Conservation (phyloP, 2,888 invertebrate genomes). For the Mythimna pallens region DNA sequence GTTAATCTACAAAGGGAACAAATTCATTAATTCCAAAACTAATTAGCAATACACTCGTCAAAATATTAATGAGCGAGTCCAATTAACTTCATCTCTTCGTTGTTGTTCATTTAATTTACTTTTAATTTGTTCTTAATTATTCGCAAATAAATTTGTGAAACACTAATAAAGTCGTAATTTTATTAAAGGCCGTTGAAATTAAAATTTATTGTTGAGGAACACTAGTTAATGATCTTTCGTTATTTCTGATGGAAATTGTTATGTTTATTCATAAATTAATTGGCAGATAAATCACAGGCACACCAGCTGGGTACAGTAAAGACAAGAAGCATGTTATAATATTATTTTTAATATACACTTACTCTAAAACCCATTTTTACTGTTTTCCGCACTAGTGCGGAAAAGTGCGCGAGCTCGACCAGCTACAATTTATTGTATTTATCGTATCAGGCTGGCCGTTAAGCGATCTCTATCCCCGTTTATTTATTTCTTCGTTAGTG, state of each 20-base stretch:
- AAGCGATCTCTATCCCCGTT: too few relatives aligned
- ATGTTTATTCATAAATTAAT: too few relatives aligned
- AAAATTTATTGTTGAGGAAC: neutral
- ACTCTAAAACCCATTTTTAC: too few relatives aligned
- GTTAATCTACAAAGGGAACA: constrained; percentile 13
- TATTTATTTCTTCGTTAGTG: too few relatives aligned
- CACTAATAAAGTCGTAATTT: constrained; percentile 37
- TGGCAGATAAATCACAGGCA: too few relatives aligned
- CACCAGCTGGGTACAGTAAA: too few relatives aligned
- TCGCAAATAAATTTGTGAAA: constrained; percentile 34
- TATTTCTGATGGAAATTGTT: neutral
- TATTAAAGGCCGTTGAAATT: constrained; percentile 15
- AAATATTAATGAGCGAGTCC: constrained; percentile 47
- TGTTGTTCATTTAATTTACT: constrained; percentile 46
- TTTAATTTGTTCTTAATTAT: constrained; percentile 58
- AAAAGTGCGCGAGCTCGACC: too few relatives aligned
- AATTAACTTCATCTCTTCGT: constrained; percentile 38
- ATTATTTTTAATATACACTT: too few relatives aligned
- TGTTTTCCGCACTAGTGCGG: too few relatives aligned
- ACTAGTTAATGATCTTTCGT: neutral
- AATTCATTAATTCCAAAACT: constrained; percentile 34
- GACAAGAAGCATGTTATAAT: too few relatives aligned
- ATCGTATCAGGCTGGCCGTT: too few relatives aligned
- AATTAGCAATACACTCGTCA: constrained; percentile 43
- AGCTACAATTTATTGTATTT: too few relatives aligned